A percentile compares a stretch with the other conserved stretches of the same genome.
phyloP scores from a whole-genome alignment of 2,113 vertebrate species.

The Suricata suricatta region DNA sequence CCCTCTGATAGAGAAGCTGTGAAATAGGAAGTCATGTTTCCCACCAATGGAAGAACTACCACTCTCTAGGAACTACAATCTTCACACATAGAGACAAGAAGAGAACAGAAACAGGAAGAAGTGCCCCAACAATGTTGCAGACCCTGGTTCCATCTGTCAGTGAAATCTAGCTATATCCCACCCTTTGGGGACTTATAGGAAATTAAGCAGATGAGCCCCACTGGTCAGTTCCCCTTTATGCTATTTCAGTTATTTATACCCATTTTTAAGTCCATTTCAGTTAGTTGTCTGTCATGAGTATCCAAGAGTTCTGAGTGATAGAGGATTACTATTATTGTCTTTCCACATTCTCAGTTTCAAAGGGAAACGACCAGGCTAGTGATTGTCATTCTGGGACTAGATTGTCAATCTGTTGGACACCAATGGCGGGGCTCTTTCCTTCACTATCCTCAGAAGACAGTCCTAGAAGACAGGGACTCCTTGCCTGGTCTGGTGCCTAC shows the following conservation, averaged over 20 bases:
- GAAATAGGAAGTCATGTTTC: background rate
- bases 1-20: background rate
- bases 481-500: background rate
- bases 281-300: background rate
- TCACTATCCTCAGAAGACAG: background rate
- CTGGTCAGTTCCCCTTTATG: background rate
- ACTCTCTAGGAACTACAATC: background rate
- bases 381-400: background rate
- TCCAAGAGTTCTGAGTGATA: background rate
- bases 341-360: background rate
- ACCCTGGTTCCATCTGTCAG: background rate
- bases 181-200: background rate
- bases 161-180: background rate
- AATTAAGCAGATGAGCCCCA: background rate
- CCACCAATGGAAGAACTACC: background rate
- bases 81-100: background rate
- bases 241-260: background rate
- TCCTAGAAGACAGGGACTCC: background rate
- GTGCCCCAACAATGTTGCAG: background rate
- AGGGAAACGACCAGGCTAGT: background rate
- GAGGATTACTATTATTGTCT: background rate
- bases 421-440: background rate
- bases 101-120: background rate
- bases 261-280: background rate
- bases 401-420: background rate